Conservation (phyloP, 2,113 vertebrate species). For the Centropus bengalensis region DNA sequence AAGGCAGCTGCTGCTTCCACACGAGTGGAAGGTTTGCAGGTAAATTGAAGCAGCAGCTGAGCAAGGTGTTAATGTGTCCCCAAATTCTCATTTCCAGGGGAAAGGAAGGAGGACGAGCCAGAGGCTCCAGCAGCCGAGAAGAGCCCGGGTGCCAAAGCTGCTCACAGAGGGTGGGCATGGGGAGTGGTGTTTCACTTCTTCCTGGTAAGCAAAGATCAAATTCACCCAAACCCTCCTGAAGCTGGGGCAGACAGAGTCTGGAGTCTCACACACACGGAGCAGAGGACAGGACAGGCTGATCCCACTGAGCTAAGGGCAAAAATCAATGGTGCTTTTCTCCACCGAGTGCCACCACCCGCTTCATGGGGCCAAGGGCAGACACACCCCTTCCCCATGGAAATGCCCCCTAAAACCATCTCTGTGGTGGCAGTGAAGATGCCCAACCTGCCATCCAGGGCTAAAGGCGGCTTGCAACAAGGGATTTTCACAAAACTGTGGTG, state of each 20-base stretch:
- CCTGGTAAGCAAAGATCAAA: constrained; percentile 75
- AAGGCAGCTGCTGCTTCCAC: background rate
- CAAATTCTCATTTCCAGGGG: background rate
- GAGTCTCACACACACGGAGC: rapidly evolving
- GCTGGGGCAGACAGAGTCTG: rapidly evolving
- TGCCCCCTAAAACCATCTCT: background rate
- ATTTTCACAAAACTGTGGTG: no score
- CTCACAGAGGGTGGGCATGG: constrained; percentile 87
- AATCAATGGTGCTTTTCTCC: rapidly evolving
- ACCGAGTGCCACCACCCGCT: background rate
- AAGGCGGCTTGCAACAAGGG: background rate
- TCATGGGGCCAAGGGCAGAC: background rate
- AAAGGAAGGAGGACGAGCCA: background rate
- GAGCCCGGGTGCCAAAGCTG: background rate
- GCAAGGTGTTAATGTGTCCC: rapidly evolving
- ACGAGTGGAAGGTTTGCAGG: rapidly evolving
- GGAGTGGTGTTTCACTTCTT: constrained; percentile 94
- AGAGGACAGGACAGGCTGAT: background rate
- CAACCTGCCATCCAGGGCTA: background rate
- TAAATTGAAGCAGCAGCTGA: rapidly evolving
- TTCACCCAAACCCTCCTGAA: rapidly evolving
- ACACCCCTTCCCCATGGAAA: rapidly evolving
- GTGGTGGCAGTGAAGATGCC: rapidly evolving
- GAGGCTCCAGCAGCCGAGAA: background rate
- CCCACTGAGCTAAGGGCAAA: background rate